Evolutionary conservation across 2,797 vertebrate species (phyloP).

Genomic region (Gymnocypris eckloni): DNA sequence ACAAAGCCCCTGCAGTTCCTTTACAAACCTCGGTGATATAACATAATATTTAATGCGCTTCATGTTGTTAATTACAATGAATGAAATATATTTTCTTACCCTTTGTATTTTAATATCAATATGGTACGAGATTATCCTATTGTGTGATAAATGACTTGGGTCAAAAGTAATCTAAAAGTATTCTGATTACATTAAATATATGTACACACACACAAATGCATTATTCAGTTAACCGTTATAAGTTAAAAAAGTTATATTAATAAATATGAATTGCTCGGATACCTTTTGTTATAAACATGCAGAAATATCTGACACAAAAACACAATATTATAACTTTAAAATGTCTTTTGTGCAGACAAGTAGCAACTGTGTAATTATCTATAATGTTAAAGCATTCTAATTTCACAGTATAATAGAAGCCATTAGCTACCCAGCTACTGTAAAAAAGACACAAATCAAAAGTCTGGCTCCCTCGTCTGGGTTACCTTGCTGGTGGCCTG

Average conservation of each 20-base stretch:
- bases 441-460: slow-evolving; percentile 33
- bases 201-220: not conserved
- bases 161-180: too few species aligned
- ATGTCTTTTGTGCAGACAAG: not conserved
- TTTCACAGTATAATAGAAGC: slow-evolving; percentile 42
- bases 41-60: not conserved
- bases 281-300: not conserved
- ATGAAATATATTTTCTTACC: too few species aligned
- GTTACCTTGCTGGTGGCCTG: slow-evolving; percentile 44
- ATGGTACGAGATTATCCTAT: too few species aligned
- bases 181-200: too few species aligned
- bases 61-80: too few species aligned
- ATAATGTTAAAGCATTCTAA: slow-evolving; percentile 26
- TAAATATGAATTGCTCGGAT: not conserved
- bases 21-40: not conserved
- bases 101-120: too few species aligned
- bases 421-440: slow-evolving; percentile 48
- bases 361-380: slow-evolving; percentile 22
- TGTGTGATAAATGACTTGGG: too few species aligned
- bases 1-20: not conserved
- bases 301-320: not conserved
- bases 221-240: not conserved
- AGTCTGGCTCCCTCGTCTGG: slow-evolving; percentile 15
- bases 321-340: not conserved
- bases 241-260: not conserved